Evolutionary conservation across 2,113 vertebrate genomes (phyloP).

Genomic region (Scytalopus superciliaris): DNA sequence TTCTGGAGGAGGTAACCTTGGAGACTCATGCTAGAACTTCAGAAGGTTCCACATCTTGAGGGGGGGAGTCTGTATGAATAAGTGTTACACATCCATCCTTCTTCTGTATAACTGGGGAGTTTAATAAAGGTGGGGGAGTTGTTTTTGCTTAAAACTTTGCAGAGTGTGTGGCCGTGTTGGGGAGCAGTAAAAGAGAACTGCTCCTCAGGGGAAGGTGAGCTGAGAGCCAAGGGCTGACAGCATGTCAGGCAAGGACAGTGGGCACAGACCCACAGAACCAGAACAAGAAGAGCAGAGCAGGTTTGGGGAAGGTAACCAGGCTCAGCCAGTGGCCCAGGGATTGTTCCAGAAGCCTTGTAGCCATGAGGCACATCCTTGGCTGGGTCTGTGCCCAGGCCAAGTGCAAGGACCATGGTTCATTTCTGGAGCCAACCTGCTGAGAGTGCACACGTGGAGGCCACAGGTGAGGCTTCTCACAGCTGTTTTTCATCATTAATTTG

Average conservation of each 20-base stretch:
- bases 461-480: background rate
- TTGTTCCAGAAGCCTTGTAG: background rate
- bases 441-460: background rate
- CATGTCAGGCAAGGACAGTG: background rate
- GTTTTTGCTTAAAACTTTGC: background rate
- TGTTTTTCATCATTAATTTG: background rate
- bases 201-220: background rate
- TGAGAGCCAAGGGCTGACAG: background rate
- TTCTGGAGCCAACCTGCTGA: background rate
- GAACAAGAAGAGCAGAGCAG: background rate
- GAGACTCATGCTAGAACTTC: background rate
- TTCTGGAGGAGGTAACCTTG: constrained; percentile 90
- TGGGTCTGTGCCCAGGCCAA: background rate
- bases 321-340: background rate
- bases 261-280: background rate
- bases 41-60: background rate
- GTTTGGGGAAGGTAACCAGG: background rate
- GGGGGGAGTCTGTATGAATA: background rate
- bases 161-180: accelerated
- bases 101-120: background rate
- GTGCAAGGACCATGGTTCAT: background rate
- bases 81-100: background rate
- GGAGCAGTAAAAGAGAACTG: background rate
- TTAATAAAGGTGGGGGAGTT: background rate
- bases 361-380: background rate